Evolutionary conservation across 2,888 invertebrate genomes (phyloP).

Genomic region (Punctoribates punctum): DNA sequence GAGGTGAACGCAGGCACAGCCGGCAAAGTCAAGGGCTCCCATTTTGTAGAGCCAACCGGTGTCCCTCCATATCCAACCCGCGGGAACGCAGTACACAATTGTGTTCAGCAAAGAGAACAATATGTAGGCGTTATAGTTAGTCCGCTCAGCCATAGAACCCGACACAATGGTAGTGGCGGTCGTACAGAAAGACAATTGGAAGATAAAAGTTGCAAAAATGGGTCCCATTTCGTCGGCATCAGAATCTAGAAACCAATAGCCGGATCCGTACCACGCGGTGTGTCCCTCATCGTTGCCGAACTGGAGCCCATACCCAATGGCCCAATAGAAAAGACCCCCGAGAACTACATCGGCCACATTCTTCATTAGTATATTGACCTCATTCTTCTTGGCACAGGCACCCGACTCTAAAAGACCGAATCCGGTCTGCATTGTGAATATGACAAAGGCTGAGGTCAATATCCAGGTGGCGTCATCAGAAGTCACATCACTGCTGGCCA

Average conservation of each 20-base stretch:
- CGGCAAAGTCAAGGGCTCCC: conserved; percentile 88
- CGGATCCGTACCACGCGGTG: conserved; percentile 54
- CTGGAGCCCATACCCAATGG: conserved; percentile 48
- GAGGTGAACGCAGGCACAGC: conserved; percentile 81
- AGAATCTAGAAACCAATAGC: conserved; percentile 55
- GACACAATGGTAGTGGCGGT: conserved; percentile 61
- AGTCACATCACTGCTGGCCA: conserved; percentile 32
- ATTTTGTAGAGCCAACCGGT: conserved; percentile 73
- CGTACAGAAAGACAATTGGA: conserved; percentile 70
- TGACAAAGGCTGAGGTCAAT: conserved; percentile 52
- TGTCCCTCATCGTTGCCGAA: conserved; percentile 52
- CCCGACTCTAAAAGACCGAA: conserved; percentile 49
- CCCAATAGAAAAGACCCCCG: conserved; percentile 49
- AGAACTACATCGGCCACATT: conserved; percentile 49
- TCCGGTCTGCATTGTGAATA: conserved; percentile 54
- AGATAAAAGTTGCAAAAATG: conserved; percentile 53
- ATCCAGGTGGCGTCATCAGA: conserved; percentile 49
- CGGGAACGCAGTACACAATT: conserved; percentile 83
- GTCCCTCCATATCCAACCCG: conserved; percentile 55
- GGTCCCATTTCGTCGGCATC: conserved; percentile 51
- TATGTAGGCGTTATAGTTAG: conserved; percentile 57
- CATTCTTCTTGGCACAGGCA: conserved; percentile 48
- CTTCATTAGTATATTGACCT: conserved; percentile 49
- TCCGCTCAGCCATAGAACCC: conserved; percentile 49
- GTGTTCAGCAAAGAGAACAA: conserved; percentile 84